Base-by-base conservation (phyloP, 2,797 vertebrate genomes). In the Coilia nasus region DNA sequence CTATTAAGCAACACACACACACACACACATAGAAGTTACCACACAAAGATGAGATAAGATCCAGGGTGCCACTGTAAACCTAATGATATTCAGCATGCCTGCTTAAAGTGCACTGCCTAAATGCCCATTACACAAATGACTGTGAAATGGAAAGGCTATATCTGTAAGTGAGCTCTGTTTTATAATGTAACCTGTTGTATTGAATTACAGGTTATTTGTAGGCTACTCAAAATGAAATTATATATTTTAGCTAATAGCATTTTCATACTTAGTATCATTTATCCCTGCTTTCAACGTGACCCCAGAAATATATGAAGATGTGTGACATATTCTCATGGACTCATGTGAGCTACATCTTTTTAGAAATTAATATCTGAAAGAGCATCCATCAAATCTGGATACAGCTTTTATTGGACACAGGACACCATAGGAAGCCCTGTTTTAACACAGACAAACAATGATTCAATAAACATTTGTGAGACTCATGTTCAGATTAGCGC, bases 1-100 rank as follows among this genome's bases (percentile, higher is more conserved):
- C n/a, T n/a, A n/a, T n/a, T n/a, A n/a, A n/a, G n/a, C n/a, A n/a
- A n/a, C 50, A 54, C 50, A 62, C 60, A 62, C 60, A 25, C 60
- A 75, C 67, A 75, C 67, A 75, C 28, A 75, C 28, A 75, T 28
- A 75, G 60, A 1, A 25, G 60, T 64, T 25, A 64, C 62, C 62
- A 12, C 62, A 64, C 28, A 3, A 12, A 64, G 62, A 64, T 4
- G 23, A 64, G 60, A 0, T 9, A 5, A 23, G n/a, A 10, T 64
- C 60, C 25, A 15, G 28, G 64, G 14, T 25, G 3, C 64, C 25
- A 71, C 64, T 71, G 28, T 71, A 25, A 71, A 64, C 23, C 23
- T 9, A 64, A 71, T 25, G 11, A 71, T 31, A 28, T 35, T 28
- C 25, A 71, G 11, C 11, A 3, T 35, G 28, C 28, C 67, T 19